Percentiles rank a stretch among this genome's conserved stretches.
Conservation (phyloP, 2,113 vertebrate genomes). For the Passer domesticus region DNA sequence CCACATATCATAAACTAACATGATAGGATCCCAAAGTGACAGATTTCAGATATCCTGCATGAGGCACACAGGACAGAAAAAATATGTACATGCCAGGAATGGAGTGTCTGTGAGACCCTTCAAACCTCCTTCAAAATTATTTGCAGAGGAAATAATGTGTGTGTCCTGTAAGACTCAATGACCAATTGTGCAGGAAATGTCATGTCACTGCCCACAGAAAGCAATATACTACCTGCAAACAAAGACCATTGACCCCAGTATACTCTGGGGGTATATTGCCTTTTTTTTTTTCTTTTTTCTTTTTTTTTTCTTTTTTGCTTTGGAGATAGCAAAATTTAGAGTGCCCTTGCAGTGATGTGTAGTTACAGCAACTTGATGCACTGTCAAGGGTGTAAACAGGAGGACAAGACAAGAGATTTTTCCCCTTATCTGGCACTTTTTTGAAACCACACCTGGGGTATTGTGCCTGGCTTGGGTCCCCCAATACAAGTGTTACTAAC, state of each 20-base stretch:
- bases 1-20: background rate
- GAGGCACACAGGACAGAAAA: background rate
- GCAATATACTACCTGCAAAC: background rate
- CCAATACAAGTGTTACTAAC: background rate
- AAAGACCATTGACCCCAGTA: background rate
- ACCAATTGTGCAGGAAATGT: background rate
- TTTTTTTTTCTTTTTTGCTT: background rate
- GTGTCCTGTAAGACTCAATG: background rate
- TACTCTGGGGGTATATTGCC: too few relatives aligned
- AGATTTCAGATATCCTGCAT: background rate
- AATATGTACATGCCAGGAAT: rapidly evolving
- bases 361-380: background rate
- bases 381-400: background rate
- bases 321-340: background rate
- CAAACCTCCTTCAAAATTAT: background rate
- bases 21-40: background rate
- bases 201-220: background rate
- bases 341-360: background rate
- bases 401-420: background rate
- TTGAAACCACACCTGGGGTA: background rate
- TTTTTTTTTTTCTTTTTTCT: too few relatives aligned
- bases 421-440: background rate
- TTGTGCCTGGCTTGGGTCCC: background rate
- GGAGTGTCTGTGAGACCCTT: background rate
- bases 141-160: background rate